Base-by-base conservation (phyloP, 2,113 vertebrate species). In the Oreotrochilus melanogaster region DNA sequence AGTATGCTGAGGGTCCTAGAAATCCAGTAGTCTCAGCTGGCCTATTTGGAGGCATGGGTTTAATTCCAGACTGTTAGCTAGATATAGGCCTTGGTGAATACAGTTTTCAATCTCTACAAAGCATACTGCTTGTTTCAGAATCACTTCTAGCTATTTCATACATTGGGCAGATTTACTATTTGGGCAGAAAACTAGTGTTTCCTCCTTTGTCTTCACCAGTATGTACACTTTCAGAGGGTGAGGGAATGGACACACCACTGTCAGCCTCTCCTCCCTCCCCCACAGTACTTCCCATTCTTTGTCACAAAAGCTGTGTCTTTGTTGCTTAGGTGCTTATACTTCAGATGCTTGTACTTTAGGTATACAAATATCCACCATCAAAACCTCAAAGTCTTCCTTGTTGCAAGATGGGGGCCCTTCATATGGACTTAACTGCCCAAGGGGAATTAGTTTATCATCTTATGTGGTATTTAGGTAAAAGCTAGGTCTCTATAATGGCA, bases 41-140 rank as follows among this genome's bases (percentile, higher is more conserved):
- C 15, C 14, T 85, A 9, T 74, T 74, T 1, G 1, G 43, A 83
- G n/a, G 39, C 28, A 47, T 0, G 0, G 10, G 31, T 92, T 86
- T 64, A 66, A 71, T 78, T 92, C 28, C 57, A 75, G 72, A 30
- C 18, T 83, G 11, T 58, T 64, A 67, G 28, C 21, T 51, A 62
- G 7, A 47, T 58, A 42, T 9, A 87, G 18, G 18, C 9, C 8
- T 71, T 4, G 4, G 22, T 50, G 42, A 23, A 71, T 53, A 56
- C 10, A 66, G 6, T 74, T 84, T 92, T 50, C 65, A 71, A 60
- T 19, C 24, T 80, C 18, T 51, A 3, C 27, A 69, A 79, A 76
- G 9, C 39, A 58, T 18, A 35, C 5, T 47, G 6, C 25, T 81
- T 62, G 12, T 28, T 82, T 75, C 62, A 47, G 3, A 33, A 45